phyloP scores from a whole-genome alignment of 2,888 invertebrate genomes.

The Caenorhabditis sp. region DNA sequence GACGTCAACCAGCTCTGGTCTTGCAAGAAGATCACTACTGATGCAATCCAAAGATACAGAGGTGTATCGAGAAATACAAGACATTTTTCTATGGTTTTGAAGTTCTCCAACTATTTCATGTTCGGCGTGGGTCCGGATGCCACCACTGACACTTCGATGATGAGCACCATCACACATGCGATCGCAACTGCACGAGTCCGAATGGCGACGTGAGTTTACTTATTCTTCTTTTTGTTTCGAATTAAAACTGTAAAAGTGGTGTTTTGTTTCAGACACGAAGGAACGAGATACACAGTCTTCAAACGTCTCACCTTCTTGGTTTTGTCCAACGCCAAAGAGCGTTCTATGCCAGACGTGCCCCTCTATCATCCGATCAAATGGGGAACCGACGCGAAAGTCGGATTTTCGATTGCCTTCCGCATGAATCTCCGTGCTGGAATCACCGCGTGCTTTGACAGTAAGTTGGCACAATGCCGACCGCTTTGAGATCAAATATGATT shows the following conservation, averaged over 20 bases:
- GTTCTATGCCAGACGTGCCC: background rate
- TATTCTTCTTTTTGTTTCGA: background rate
- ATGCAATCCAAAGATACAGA: no score
- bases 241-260: background rate
- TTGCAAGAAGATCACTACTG: background rate
- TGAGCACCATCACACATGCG: background rate
- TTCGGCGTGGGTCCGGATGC: background rate
- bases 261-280: background rate
- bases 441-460: conserved; percentile 27
- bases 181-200: background rate
- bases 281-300: background rate
- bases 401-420: conserved; percentile 11
- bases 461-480: no score
- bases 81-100: no score
- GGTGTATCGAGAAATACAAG: no score
- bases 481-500: background rate
- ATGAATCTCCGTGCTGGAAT: conserved; percentile 20
- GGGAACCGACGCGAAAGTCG: conserved; percentile 21
- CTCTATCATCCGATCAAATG: background rate
- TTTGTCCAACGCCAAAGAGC: background rate
- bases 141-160: background rate
- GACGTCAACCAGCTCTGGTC: conserved; percentile 34
- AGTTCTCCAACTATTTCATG: no score
- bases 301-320: background rate
- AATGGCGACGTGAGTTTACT: background rate